phyloP scores from a whole-genome alignment of 2,888 invertebrate species.

The Abrostola tripartita region DNA sequence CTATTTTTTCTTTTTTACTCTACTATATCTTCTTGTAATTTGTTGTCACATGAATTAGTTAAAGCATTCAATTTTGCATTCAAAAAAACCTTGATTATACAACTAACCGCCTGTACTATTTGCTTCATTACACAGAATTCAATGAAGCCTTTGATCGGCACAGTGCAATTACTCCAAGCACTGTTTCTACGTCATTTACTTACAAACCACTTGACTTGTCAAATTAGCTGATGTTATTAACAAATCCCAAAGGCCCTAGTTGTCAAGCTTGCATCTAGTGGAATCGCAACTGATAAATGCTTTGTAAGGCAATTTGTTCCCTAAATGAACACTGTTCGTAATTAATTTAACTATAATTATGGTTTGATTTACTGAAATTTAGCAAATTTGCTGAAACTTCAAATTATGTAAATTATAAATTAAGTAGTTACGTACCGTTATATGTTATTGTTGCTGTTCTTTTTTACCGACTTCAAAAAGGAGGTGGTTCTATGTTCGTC shows the following conservation, averaged over 20 bases:
- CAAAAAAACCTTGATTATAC: background rate
- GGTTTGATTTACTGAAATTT: too few species aligned
- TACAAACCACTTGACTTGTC: slow-evolving; percentile 7
- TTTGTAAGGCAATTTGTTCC: background rate
- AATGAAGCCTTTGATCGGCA: background rate
- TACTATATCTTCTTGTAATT: too few species aligned
- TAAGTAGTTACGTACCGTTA: too few species aligned
- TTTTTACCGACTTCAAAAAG: too few species aligned
- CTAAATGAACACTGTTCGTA: background rate
- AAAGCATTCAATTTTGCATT: too few species aligned
- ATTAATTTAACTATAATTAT: too few species aligned
- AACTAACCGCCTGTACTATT: background rate
- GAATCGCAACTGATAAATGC: background rate
- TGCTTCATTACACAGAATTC: background rate
- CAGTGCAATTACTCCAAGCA: slow-evolving; percentile 7
- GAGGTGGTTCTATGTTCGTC: too few species aligned
- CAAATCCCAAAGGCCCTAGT: slow-evolving; percentile 3
- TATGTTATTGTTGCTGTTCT: too few species aligned
- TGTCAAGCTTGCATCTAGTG: slow-evolving; percentile 6
- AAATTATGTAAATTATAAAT: too few species aligned
- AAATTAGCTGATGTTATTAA: slow-evolving; percentile 10
- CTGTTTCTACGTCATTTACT: background rate
- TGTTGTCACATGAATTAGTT: too few species aligned
- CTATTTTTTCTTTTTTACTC: too few species aligned
- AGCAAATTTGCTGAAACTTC: too few species aligned